A percentile compares a stretch with the other conserved stretches of the same genome.
These are phyloP conservation scores for Nasonia giraulti DNA, from an alignment of 1,140 invertebrate species.

Conservation along the genomic window DNA sequence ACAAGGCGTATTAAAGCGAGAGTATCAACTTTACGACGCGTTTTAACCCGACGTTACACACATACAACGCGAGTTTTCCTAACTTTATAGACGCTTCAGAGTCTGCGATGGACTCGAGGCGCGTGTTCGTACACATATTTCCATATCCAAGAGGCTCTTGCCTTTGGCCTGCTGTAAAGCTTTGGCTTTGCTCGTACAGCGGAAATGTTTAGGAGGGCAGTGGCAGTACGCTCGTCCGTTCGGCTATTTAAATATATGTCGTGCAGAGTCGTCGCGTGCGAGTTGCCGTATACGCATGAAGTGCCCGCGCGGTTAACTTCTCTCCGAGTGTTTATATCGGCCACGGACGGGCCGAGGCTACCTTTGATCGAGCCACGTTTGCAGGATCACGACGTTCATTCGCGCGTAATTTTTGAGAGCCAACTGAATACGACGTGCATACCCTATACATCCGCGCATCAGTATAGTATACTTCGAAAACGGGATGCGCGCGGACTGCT, in stretches of 20 bases:
- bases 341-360: background rate
- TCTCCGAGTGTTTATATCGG: background rate
- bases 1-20: background rate
- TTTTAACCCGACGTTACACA: background rate
- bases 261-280: background rate
- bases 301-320: no score
- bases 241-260: background rate
- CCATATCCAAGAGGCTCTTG: slow-evolving; percentile 1
- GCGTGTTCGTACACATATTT: background rate
- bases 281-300: no score
- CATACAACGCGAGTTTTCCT: slow-evolving; percentile 9
- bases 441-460: background rate
- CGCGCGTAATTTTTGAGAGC: background rate
- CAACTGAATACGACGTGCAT: no score
- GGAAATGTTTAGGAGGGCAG: background rate
- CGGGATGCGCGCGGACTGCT: no score
- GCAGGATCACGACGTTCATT: background rate
- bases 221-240: background rate
- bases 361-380: background rate
- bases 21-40: background rate
- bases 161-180: no score
- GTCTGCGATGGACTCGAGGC: background rate
- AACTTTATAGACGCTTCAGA: slow-evolving; percentile 2
- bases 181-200: background rate
- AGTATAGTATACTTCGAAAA: no score